Percentiles rank a stretch among this genome's conserved stretches.
phyloP scores from a whole-genome alignment of 2,888 invertebrate genomes.

The Notodonta ziczac region DNA sequence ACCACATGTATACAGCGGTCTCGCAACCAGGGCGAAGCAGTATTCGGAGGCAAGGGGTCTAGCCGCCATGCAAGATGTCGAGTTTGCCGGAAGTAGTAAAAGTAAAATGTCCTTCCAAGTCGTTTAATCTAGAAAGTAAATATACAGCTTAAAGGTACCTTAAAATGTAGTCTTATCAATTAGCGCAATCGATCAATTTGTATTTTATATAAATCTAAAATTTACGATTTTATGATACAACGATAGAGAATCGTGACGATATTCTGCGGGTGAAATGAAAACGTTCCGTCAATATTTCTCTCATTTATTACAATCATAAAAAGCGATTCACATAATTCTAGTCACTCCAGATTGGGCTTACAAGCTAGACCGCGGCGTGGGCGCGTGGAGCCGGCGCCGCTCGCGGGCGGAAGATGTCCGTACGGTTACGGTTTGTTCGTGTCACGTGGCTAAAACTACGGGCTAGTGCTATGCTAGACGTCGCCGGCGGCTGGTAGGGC shows the following conservation, averaged over 20 bases:
- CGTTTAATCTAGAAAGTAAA: constrained; percentile 65
- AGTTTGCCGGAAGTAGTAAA: constrained; percentile 47
- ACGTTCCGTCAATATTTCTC: constrained; percentile 54
- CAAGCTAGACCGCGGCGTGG: constrained; percentile 41
- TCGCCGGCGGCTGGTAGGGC: constrained; percentile 68
- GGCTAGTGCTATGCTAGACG: constrained; percentile 33
- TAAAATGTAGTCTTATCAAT: constrained; percentile 51
- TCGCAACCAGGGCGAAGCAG: constrained; percentile 61
- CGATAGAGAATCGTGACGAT: constrained; percentile 22
- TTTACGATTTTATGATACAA: constrained; percentile 33
- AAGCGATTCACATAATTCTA: constrained; percentile 59
- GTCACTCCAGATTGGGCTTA: constrained; percentile 47
- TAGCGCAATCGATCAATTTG: constrained; percentile 42
- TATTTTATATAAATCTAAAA: constrained; percentile 38
- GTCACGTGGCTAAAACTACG: constrained; percentile 32
- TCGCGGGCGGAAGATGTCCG: constrained; percentile 5
- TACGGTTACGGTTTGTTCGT: constrained; percentile 38
- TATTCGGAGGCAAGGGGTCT: constrained; percentile 45
- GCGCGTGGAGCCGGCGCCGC: constrained; percentile 21
- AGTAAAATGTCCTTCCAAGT: constrained; percentile 48
- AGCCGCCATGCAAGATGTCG: constrained; percentile 54
- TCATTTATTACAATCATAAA: constrained; percentile 59
- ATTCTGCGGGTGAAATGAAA: constrained; percentile 59
- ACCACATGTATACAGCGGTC: constrained; percentile 43
- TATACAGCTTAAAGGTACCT: constrained; percentile 55